Base-by-base conservation (phyloP, 2,888 invertebrate genomes). In the Troides helena region DNA sequence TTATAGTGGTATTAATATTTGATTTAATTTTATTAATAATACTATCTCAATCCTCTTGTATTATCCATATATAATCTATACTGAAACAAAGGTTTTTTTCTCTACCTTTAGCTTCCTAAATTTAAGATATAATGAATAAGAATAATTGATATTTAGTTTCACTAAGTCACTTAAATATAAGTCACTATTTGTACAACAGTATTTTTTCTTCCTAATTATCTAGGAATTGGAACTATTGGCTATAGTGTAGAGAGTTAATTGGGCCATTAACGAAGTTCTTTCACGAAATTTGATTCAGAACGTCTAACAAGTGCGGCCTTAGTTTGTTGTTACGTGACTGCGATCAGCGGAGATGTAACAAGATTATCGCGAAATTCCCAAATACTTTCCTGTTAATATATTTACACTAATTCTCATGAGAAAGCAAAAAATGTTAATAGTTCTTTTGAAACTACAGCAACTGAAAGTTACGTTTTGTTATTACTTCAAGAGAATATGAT, bases 281-380 rank as follows among this genome's bases (percentile, higher is more conserved):
- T 65, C 50, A 62, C 50, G 58, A 69, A 69, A 69, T 65, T 69
- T 66, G 65, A 69, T 69, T 66, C 62, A 46, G 62, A 62, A 50
- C 62, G 62, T 21, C 65, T 66, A 65, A 69, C 65, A 66, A 66
- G 67, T 61, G 61, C 23, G 69, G 69, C 61, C 65, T 65, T 57
- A 57, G 61, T 65, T 43, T 65, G 39, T 61, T 43, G 57, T 56
- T 62, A 69, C 65, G 65, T 62, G 69, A 66, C 65, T 65, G 43
- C 60, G 65, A 69, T 62, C 69, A 65, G 65, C 57, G 61, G 61
- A 61, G 65, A 57, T 43, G 68, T 69, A 69, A 69, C 60, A 61
- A 69, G 64, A 61, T 69, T 69, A 61, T 69, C 65, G 39, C 64
- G 56, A 65, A 65, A 69, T 64, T 63, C 50, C 58, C 46, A 56